phyloP scores from a whole-genome alignment of 2,888 invertebrate species.

The Calameuta pallipes region DNA sequence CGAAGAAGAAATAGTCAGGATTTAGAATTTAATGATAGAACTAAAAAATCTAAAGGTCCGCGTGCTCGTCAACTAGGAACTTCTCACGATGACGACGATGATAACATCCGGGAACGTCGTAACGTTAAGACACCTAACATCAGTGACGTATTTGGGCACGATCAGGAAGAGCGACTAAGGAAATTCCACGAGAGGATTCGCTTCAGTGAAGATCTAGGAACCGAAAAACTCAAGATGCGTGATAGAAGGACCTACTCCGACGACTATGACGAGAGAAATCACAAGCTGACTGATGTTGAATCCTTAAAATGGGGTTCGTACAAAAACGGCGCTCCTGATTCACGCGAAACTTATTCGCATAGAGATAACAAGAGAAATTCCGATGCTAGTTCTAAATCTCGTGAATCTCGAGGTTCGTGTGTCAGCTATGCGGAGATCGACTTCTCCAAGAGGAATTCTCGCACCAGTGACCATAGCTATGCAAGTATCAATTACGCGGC shows the following conservation, averaged over 20 bases:
- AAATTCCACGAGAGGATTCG: conserved; percentile 39
- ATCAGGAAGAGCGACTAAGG: conserved; percentile 36
- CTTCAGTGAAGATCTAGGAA: conserved; percentile 38
- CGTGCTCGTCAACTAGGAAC: background rate
- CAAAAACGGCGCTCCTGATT: background rate
- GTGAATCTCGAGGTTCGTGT: conserved; percentile 23
- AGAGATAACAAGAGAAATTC: conserved; percentile 29
- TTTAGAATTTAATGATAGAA: conserved; percentile 49
- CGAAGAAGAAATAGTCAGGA: conserved; percentile 43
- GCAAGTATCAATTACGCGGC: conserved; percentile 28
- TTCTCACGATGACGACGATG: background rate
- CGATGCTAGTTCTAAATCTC: conserved; percentile 25
- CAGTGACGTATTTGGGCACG: conserved; percentile 20
- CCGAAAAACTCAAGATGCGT: background rate
- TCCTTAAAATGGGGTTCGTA: background rate
- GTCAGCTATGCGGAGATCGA: conserved; percentile 28
- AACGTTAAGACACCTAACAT: background rate
- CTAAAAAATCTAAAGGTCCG: background rate
- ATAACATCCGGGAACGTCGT: background rate
- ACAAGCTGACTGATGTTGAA: background rate
- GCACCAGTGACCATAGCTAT: conserved; percentile 35
- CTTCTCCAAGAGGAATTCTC: conserved; percentile 29
- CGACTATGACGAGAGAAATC: conserved; percentile 44
- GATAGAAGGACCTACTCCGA: conserved; percentile 48
- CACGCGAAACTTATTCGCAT: background rate